These are phyloP conservation scores for Holacanthella duospinosa DNA, from an alignment of 2,888 invertebrate genomes.

Conservation along the genomic window DNA sequence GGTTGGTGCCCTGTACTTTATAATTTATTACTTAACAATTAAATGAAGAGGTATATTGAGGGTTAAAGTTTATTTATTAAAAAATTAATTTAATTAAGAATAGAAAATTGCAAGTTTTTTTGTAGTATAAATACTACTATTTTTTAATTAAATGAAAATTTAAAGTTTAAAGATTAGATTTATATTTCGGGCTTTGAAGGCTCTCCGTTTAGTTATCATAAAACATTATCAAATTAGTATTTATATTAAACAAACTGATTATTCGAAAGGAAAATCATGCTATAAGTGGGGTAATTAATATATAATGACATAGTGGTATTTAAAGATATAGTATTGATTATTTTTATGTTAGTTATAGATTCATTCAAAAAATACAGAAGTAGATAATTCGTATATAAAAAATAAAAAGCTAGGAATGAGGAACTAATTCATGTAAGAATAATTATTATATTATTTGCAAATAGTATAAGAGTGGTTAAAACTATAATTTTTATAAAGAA, in stretches of 20 bases:
- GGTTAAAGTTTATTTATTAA: neutral
- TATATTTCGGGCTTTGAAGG: constrained; percentile 34
- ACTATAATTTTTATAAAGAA: constrained; percentile 21
- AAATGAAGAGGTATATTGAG: too few species aligned
- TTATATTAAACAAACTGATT: neutral
- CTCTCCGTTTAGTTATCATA: constrained; percentile 30
- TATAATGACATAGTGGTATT: neutral
- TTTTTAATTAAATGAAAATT: constrained; percentile 7
- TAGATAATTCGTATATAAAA: constrained; percentile 5
- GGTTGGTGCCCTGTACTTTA: constrained; percentile 55
- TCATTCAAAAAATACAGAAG: neutral
- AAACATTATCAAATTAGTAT: constrained; percentile 18
- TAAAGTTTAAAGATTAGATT: constrained; percentile 17
- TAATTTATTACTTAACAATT: constrained; percentile 55
- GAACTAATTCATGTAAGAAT: constrained; percentile 8
- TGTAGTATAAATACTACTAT: neutral
- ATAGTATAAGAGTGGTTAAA: neutral
- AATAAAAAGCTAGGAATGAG: constrained; percentile 2
- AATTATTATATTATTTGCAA: neutral
- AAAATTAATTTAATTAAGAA: neutral
- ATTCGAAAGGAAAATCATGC: neutral
- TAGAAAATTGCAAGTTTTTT: constrained; percentile 46
- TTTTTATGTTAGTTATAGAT: too few species aligned
- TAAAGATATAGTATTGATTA: neutral
- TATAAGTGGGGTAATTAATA: neutral